Percentiles rank a stretch among this genome's conserved stretches.
phyloP scores from a whole-genome alignment of 2,888 invertebrate genomes.

The Latrodectus elegans region DNA sequence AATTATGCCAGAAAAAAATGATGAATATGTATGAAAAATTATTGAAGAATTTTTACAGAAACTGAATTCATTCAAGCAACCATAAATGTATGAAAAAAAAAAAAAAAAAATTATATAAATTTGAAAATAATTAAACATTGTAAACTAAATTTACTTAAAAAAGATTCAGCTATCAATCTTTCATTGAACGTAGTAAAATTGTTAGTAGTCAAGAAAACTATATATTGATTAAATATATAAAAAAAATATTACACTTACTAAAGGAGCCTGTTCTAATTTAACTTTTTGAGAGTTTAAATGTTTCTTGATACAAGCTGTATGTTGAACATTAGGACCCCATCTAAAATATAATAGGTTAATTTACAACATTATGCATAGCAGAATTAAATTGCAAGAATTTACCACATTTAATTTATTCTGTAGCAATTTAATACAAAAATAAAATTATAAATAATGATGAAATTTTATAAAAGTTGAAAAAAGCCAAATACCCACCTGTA shows the following conservation, averaged over 20 bases:
- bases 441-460: neutral
- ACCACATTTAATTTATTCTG: neutral
- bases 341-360: constrained; percentile 70
- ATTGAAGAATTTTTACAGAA: too few species aligned
- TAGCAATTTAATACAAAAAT: neutral
- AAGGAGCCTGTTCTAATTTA: constrained; percentile 83
- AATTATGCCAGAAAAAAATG: too few species aligned
- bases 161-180: too few species aligned
- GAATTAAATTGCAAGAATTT: neutral
- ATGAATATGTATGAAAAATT: too few species aligned
- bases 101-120: too few species aligned
- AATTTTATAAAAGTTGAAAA: neutral
- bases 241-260: constrained; percentile 78
- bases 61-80: too few species aligned
- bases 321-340: constrained; percentile 91
- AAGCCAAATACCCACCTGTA: constrained; percentile 48
- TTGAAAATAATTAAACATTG: too few species aligned
- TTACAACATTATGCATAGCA: constrained; percentile 3
- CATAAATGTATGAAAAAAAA: too few species aligned
- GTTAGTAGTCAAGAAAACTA: too few species aligned
- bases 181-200: too few species aligned
- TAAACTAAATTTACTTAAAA: too few species aligned
- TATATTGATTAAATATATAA: too few species aligned
- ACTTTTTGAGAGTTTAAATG: constrained; percentile 86
- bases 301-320: constrained; percentile 88